Conservation (phyloP, 2,888 invertebrate genomes). For the Stenodema calcarata region DNA sequence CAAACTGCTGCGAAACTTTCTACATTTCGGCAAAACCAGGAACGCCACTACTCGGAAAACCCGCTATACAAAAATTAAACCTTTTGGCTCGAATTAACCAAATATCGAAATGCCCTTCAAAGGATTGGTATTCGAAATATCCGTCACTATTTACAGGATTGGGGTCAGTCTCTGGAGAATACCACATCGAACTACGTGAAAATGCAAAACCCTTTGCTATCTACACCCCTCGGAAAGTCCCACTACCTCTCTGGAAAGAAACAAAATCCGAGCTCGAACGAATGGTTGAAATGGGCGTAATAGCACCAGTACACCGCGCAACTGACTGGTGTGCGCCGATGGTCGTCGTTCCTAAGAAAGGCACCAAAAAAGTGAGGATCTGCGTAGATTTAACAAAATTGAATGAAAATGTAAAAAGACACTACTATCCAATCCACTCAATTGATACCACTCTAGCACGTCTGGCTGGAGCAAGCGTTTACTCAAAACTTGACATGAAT, state of each 20-base stretch:
- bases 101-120: neutral
- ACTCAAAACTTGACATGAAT: too few species aligned
- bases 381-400: too few species aligned
- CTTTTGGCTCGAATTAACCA: neutral
- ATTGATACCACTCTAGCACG: neutral
- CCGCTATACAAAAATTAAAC: neutral
- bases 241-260: neutral
- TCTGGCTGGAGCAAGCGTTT: neutral
- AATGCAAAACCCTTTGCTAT: neutral
- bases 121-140: neutral
- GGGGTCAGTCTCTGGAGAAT: too few species aligned
- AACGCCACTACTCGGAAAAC: too few species aligned
- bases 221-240: too few species aligned
- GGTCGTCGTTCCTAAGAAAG: conserved; percentile 6
- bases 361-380: neutral
- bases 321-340: too few species aligned
- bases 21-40: too few species aligned
- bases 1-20: too few species aligned
- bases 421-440: neutral
- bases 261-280: neutral
- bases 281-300: neutral
- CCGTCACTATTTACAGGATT: neutral
- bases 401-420: neutral
- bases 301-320: neutral
- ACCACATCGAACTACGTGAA: neutral